Evolutionary conservation across 2,888 invertebrate genomes (phyloP).

Genomic region (Taenaris catops): DNA sequence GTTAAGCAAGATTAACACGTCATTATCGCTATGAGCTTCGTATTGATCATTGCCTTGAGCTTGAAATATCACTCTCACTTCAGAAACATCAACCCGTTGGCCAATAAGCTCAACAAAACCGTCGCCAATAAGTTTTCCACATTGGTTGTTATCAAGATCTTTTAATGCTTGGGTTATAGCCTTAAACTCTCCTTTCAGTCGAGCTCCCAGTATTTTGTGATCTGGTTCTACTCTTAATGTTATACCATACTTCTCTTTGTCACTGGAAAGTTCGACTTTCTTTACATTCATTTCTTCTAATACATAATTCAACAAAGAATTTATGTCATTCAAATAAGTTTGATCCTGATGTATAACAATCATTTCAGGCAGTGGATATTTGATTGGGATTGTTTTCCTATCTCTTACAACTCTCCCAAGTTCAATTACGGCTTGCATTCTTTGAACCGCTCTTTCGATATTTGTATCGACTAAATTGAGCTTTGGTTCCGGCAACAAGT

Average conservation of each 20-base stretch:
- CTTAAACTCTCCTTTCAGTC: conserved; percentile 95
- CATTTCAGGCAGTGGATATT: conserved; percentile 97
- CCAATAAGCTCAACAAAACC: conserved; percentile 88
- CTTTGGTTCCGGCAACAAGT: conserved; percentile 91
- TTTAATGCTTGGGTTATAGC: conserved; percentile 90
- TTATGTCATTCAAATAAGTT: conserved; percentile 87
- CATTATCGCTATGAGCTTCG: conserved; percentile 94
- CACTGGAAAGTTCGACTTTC: conserved; percentile 89
- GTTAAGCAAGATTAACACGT: conserved; percentile 93
- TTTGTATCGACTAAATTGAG: conserved; percentile 86
- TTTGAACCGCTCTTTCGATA: conserved; percentile 93
- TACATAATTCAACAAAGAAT: conserved; percentile 90
- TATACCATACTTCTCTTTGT: conserved; percentile 96
- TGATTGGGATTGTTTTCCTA: conserved; percentile 94
- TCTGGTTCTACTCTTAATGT: conserved; percentile 96
- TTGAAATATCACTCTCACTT: conserved; percentile 91
- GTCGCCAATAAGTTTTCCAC: conserved; percentile 85
- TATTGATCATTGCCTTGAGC: conserved; percentile 85
- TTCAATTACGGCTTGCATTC: conserved; percentile 98
- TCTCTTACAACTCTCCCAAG: conserved; percentile 96
- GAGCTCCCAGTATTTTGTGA: conserved; percentile 92
- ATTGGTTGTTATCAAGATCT: conserved; percentile 86
- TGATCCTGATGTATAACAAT: conserved; percentile 95
- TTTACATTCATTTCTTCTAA: conserved; percentile 96
- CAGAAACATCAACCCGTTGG: conserved; percentile 87